A percentile compares a stretch with the other conserved stretches of the same genome.
phyloP scores from a whole-genome alignment of 2,797 vertebrate species.

The Hoplostethus atlanticus region DNA sequence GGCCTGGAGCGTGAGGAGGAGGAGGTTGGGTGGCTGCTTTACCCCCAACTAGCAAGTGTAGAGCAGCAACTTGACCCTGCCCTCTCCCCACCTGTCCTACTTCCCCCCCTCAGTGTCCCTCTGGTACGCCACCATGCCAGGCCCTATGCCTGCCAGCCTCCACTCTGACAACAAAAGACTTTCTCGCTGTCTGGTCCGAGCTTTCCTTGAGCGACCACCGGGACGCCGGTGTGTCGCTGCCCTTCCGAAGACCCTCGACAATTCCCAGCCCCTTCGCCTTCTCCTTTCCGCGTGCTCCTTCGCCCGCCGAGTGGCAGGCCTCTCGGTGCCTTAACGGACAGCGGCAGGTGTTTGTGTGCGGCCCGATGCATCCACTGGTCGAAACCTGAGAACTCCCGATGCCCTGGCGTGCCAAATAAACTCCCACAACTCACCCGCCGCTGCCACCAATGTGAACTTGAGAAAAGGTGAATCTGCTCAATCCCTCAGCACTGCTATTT shows the following conservation, averaged over 20 bases:
- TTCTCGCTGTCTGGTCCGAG: constrained; percentile 8
- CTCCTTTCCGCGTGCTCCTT: not conserved
- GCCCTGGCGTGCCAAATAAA: constrained; percentile 84
- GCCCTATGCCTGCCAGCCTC: constrained; percentile 7
- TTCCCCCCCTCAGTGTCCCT: constrained; percentile 3
- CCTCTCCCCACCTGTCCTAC: constrained; percentile 46
- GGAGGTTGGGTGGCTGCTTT: constrained; percentile 54
- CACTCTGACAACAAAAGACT: constrained; percentile 10
- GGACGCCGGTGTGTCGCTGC: not conserved
- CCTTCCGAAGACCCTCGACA: constrained; percentile 1
- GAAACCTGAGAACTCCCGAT: constrained; percentile 85
- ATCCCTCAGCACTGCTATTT: constrained; percentile 81
- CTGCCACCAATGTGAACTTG: constrained; percentile 85
- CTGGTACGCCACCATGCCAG: constrained; percentile 13
- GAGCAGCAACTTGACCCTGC: constrained; percentile 77
- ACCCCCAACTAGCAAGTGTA: constrained; percentile 65
- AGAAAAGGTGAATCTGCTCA: constrained; percentile 85
- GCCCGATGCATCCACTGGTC: constrained; percentile 73
- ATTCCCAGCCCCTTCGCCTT: not conserved
- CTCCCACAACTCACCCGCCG: constrained; percentile 75
- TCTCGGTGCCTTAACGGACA: constrained; percentile 69
- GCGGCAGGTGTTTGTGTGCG: constrained; percentile 84
- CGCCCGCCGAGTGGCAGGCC: constrained; percentile 16
- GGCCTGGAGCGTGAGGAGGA: constrained; percentile 67
- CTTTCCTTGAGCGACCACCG: not conserved